Evolutionary conservation across 2,888 invertebrate species (phyloP), one percentile per base, ranked within the genome.

Genomic region (Cactoblastis cactorum): DNA sequence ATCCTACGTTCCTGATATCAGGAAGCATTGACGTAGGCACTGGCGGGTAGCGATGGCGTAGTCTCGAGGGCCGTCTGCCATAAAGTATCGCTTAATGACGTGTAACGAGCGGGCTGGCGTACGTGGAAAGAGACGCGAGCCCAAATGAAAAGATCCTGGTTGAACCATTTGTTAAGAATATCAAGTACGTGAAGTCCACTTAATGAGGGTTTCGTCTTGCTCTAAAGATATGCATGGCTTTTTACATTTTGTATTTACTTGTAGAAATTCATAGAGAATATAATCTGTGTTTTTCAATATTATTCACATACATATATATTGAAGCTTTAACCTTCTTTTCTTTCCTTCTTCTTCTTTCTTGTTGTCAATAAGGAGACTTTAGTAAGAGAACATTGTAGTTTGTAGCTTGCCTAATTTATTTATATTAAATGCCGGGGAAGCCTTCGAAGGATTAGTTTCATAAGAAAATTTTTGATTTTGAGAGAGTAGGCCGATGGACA

Each of bases 81-180:
- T 84, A 88, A 86, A 89, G 88, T 88, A 89, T 89, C 86, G 87
- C 86, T 85, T 89, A 89, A 89, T 88, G 88, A 89, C 86, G 86
- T 86, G 88, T 86, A 87, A 88, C 88, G 85, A 87, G 85, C 80
- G 69, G 79, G 80, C 70, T 76, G 70, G 71, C 72, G 74, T 75
- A 77, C 74, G 70, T 73, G 74, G 70, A 78, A 77, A 79, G 73
- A 69, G 45, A 53, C 58, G 61, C 58, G 59, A 51, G 55, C 53
- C 53, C 32, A 59, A 65, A 63, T 67, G 61, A 65, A 66, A 62
- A 56, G 58, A 61, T 59, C 55, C 55, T 55, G 56, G 54, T 56
- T 59, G 60, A 52, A 55, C 55, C 57, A 63, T 64, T 67, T 62
- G 62, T 58, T 59, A 60, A 58, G 54, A 59, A 61, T 63, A 56